These are phyloP conservation scores for Catalaphyllia jardinei DNA, from an alignment of 64 coral and sea anemone genomes.

Conservation along the genomic window DNA sequence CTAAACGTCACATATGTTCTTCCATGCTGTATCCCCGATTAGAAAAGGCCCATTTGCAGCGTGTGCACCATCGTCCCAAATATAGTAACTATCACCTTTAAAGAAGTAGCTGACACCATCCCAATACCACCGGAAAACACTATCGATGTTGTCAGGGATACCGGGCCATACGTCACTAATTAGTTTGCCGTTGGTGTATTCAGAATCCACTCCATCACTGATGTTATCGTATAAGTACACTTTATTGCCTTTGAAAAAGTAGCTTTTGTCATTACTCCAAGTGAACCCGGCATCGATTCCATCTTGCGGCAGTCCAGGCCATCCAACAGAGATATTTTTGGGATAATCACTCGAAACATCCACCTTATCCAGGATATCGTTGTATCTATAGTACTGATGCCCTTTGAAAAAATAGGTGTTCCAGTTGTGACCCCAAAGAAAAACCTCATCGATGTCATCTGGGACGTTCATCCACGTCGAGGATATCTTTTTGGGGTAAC, in stretches of 20 bases:
- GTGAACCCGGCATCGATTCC: slow-evolving; percentile 62
- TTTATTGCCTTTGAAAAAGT: slow-evolving; percentile 56
- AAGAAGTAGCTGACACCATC: slow-evolving; percentile 61
- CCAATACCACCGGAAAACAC: slow-evolving; percentile 62
- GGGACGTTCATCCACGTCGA: slow-evolving; percentile 2
- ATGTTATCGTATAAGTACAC: slow-evolving; percentile 44
- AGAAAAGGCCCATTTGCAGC: neutral
- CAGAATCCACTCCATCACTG: neutral
- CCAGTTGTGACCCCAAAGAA: slow-evolving; percentile 54
- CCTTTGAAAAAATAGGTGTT: slow-evolving; percentile 65
- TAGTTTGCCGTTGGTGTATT: slow-evolving; percentile 32
- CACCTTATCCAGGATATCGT: neutral
- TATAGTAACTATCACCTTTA: slow-evolving; percentile 36
- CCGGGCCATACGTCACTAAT: slow-evolving; percentile 41
- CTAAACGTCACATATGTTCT: slow-evolving; percentile 63
- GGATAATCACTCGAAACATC: neutral
- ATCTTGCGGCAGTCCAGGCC: slow-evolving; percentile 50
- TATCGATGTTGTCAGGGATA: slow-evolving; percentile 59
- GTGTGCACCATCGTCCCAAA: neutral
- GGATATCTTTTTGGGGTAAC: slow-evolving; percentile 9
- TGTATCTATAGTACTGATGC: slow-evolving; percentile 18
- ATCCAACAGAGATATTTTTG: slow-evolving; percentile 15
- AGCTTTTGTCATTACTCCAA: neutral
- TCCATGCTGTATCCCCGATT: slow-evolving; percentile 14
- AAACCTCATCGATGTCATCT: slow-evolving; percentile 58